phyloP scores from a whole-genome alignment of 2,888 invertebrate species.

The Lasioglossum vierecki region DNA sequence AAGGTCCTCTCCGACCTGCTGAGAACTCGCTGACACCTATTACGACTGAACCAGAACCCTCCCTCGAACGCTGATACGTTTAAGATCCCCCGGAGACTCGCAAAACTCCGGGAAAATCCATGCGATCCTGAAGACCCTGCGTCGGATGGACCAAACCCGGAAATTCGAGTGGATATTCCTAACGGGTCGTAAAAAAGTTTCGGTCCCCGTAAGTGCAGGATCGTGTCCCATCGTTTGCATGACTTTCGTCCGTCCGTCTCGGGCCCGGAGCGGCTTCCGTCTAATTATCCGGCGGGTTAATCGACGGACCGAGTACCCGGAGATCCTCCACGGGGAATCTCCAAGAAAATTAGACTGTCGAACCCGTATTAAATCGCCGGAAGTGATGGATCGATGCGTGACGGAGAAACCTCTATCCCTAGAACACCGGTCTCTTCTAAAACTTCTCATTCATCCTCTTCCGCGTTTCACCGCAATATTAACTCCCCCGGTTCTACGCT shows the following conservation, averaged over 20 bases:
- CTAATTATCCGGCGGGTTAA: slow-evolving; percentile 48
- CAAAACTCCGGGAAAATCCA: slow-evolving; percentile 41
- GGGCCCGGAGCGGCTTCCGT: slow-evolving; percentile 20
- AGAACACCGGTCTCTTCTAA: not conserved
- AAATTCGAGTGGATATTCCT: slow-evolving; percentile 17
- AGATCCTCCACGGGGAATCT: slow-evolving; percentile 15
- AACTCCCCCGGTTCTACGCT: not conserved
- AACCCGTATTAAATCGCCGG: slow-evolving; percentile 33
- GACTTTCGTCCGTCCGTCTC: slow-evolving; percentile 37
- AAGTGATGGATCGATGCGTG: slow-evolving; percentile 29
- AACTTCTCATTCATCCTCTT: not conserved
- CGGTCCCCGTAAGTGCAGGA: slow-evolving; percentile 53
- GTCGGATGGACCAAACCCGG: not conserved
- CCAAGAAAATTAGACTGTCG: slow-evolving; percentile 45
- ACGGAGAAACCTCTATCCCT: not conserved
- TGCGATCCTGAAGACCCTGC: slow-evolving; percentile 38
- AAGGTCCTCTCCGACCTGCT: not conserved
- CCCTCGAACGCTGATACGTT: slow-evolving; percentile 49
- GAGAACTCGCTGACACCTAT: slow-evolving; percentile 52
- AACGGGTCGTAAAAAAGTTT: slow-evolving; percentile 43
- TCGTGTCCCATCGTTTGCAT: slow-evolving; percentile 55
- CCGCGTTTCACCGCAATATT: not conserved
- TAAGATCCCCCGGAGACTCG: slow-evolving; percentile 44
- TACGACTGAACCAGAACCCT: slow-evolving; percentile 47
- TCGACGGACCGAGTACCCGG: slow-evolving; percentile 13